Conservation (phyloP, 1,140 invertebrate genomes). For the Drosophila lacertosa region DNA sequence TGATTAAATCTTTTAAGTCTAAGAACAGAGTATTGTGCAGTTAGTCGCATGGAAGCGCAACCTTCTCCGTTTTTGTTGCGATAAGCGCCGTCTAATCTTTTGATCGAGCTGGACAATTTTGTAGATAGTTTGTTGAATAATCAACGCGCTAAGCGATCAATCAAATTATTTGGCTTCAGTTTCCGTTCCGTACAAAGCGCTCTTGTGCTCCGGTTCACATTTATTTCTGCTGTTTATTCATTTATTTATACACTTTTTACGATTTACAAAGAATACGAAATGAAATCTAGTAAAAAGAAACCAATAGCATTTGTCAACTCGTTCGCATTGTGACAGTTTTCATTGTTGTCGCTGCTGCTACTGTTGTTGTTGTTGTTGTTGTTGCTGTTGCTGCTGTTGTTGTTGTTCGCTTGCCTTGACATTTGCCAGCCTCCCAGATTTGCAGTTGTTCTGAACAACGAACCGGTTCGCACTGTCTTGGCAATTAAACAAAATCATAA, state of each 20-base stretch:
- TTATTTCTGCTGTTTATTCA: background rate
- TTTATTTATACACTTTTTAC: background rate
- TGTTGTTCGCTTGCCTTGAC: slow-evolving; percentile 51
- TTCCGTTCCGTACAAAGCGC: background rate
- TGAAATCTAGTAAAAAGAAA: slow-evolving; percentile 4
- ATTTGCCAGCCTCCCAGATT: slow-evolving; percentile 53
- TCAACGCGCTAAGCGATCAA: slow-evolving; percentile 1
- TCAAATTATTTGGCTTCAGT: slow-evolving; percentile 13
- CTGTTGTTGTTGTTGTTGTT: slow-evolving; percentile 9
- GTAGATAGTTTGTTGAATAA: slow-evolving; percentile 23
- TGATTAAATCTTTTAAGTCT: no score
- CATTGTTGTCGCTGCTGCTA: slow-evolving; percentile 10
- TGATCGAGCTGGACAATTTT: background rate
- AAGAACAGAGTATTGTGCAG: background rate
- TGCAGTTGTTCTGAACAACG: slow-evolving; percentile 42
- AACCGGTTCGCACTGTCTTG: slow-evolving; percentile 58
- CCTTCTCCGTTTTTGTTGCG: background rate
- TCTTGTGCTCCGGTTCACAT: slow-evolving; percentile 1
- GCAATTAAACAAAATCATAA: slow-evolving; percentile 58
- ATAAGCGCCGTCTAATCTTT: slow-evolving; percentile 5
- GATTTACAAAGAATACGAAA: slow-evolving; percentile 2
- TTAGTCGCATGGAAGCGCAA: background rate
- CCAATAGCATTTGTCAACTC: slow-evolving; percentile 44
- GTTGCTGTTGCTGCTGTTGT: slow-evolving; percentile 8
- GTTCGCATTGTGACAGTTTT: slow-evolving; percentile 53